Base-by-base conservation (phyloP, 2,113 vertebrate genomes). In the Microtus pennsylvanicus region DNA sequence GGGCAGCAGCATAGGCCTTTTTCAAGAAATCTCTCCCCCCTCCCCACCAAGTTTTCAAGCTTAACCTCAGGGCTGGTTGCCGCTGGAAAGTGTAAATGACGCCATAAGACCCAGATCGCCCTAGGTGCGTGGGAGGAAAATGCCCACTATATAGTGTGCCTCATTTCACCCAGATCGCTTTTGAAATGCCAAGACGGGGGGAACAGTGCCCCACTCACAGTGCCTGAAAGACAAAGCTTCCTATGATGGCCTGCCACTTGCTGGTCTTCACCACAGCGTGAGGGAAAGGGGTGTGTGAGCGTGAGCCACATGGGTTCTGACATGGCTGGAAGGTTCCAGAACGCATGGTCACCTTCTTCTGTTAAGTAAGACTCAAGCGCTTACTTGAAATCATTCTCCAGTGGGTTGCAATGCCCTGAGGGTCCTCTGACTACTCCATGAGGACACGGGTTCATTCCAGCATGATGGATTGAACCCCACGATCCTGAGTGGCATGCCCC, bases 71-170 rank as follows among this genome's bases (percentile, higher is more conserved):
- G 91, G 92, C 19, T 24, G 35, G 75, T 7, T 63, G 58, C 42
- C 45, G 3, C 5, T 94, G 95, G 95, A 78, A 97, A 95, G 69
- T 92, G 35, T 95, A 78, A 93, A 42, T 22, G 65, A 47, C 16
- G 2, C 58, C 30, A 17, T 21, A 38, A 14, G 87, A n/a, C 75
- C 4, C 12, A 28, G 63, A 0, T 33, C 1, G 4, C 65, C 69
- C 65, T 10, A 12, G 50, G 26, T 7, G 89, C 8, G 87, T 90
- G 87, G 93, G 93, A 95, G 80, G 96, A 83, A 63, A 74, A 80
- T 21, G 75, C 4, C 45, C 55, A 80, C 52, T 87, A 11, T 22
- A 47, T 1, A 1, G 38, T 93, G 78, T 85, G 89, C 97, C 95
- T 89, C 87, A 45, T 65, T 90, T 95, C 82, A 70, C 58, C n/a